Percentiles rank a stretch among this genome's conserved stretches.
phyloP scores from a whole-genome alignment of 1,140 invertebrate species.

The Anoplophora glabripennis region DNA sequence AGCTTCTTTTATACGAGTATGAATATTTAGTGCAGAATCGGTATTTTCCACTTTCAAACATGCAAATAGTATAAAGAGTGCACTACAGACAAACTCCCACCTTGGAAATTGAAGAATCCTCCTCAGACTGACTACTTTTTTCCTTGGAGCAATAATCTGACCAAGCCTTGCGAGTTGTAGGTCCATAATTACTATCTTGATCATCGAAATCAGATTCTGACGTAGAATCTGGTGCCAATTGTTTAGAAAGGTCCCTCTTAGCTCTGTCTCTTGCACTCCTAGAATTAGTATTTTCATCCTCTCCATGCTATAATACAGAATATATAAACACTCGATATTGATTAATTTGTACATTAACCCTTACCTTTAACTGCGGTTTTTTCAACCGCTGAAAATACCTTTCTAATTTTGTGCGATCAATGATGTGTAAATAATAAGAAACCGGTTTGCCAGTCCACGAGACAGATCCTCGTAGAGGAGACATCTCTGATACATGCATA shows the following conservation, averaged over 20 bases:
- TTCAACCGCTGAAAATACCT: slow-evolving; percentile 91
- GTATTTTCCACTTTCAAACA: no score
- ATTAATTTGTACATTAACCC: not conserved
- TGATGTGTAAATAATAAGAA: slow-evolving; percentile 95
- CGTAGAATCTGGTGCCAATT: slow-evolving; percentile 39
- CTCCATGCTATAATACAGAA: slow-evolving; percentile 30
- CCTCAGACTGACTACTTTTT: slow-evolving; percentile 57
- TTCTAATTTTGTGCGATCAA: slow-evolving; percentile 94
- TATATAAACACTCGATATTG: not conserved
- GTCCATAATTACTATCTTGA: slow-evolving; percentile 52
- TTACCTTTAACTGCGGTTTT: slow-evolving; percentile 78
- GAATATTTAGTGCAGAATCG: no score
- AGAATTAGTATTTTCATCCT: slow-evolving; percentile 33
- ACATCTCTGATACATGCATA: slow-evolving; percentile 96
- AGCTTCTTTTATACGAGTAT: no score
- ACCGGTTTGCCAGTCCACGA: slow-evolving; percentile 98
- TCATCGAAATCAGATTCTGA: slow-evolving; percentile 50
- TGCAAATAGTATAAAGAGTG: not conserved
- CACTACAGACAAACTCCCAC: slow-evolving; percentile 16
- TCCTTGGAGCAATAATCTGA: slow-evolving; percentile 66
- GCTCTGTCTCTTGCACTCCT: slow-evolving; percentile 41
- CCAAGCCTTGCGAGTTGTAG: slow-evolving; percentile 72
- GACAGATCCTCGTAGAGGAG: slow-evolving; percentile 89
- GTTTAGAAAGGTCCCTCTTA: slow-evolving; percentile 47
- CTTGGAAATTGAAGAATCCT: slow-evolving; percentile 50